Evolutionary conservation across 2,797 vertebrate species (phyloP).

Genomic region (Ispidina lecontei): DNA sequence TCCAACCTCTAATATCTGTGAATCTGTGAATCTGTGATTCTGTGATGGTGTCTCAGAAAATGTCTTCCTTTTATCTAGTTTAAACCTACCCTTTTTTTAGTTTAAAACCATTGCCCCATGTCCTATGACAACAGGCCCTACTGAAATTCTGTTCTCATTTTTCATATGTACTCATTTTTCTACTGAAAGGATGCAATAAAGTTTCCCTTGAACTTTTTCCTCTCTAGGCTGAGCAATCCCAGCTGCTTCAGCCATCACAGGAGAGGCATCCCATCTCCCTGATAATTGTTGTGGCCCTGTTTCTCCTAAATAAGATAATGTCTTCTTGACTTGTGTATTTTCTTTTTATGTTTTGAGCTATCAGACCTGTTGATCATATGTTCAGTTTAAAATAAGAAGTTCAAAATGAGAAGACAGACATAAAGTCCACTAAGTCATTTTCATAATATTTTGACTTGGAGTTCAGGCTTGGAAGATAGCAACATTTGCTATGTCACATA

Average conservation of each 20-base stretch:
- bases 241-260: not conserved
- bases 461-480: not conserved
- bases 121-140: fast-evolving
- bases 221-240: not conserved
- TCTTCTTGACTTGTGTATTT: not conserved
- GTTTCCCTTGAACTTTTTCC: not conserved
- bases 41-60: not conserved
- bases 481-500: not conserved
- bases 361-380: not conserved
- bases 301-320: not conserved
- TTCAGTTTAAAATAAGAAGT: not conserved
- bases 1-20: too few relatives aligned
- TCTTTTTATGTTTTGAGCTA: not conserved
- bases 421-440: not conserved
- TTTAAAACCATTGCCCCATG: not conserved
- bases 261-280: not conserved
- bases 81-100: not conserved
- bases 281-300: not conserved
- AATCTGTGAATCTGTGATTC: too few relatives aligned
- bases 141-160: not conserved
- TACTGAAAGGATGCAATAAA: too few relatives aligned
- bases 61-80: not conserved
- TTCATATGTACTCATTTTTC: too few relatives aligned
- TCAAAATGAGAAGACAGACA: not conserved
- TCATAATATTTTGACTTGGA: not conserved